Base-by-base conservation (phyloP, 2,797 vertebrate species). In the Enteromius paludinosus region DNA sequence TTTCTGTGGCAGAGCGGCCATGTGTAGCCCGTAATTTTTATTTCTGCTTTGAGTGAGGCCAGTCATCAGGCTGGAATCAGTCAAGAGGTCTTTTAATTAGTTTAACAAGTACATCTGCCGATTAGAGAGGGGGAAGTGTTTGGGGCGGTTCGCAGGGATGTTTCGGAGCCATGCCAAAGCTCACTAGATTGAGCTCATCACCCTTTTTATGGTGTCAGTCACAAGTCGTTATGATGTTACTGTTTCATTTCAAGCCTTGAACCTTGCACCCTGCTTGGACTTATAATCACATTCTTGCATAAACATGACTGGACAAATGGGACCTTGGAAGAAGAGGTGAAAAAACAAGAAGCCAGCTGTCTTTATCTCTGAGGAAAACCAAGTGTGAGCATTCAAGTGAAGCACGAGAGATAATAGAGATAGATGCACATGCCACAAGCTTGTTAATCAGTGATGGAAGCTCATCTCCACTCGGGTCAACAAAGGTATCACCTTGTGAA, bases 41-140 rank as follows among this genome's bases (percentile, higher is more conserved):
- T 81, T 62, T 59, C 11, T 66, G 72, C 23, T 23, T 15, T 45
- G 59, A 73, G 33, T 23, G 23, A 65, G 61, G 61, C n/a, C 35
- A 86, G 69, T 84, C 87, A 79, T 82, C 65, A 78, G 20, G 23
- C 62, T 71, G 47, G 28, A 47, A 74, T 80, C 74, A 52, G 75
- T 66, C 80, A 85, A 66, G 25, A 69, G 61, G 25, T 33, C 35
- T 78, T 84, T 87, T 75, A 78, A 81, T 70, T 70, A 74, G 25
- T 38, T 38, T 38, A 38, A 38, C 7, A 38, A 38, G 3, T 81
- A 43, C 20, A 64, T 85, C 52, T 64, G 41, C 30, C 10, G 11
- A 45, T 78, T 35, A 59, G 17, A 45, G 56, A 52, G 70, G 4
- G 23, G 35, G 68, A 73, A 54, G 49, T 28, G 43, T 73, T 49